Percentiles rank a stretch among this genome's conserved stretches.
phyloP scores from a whole-genome alignment of 2,888 invertebrate genomes.

The Sipha maydis region DNA sequence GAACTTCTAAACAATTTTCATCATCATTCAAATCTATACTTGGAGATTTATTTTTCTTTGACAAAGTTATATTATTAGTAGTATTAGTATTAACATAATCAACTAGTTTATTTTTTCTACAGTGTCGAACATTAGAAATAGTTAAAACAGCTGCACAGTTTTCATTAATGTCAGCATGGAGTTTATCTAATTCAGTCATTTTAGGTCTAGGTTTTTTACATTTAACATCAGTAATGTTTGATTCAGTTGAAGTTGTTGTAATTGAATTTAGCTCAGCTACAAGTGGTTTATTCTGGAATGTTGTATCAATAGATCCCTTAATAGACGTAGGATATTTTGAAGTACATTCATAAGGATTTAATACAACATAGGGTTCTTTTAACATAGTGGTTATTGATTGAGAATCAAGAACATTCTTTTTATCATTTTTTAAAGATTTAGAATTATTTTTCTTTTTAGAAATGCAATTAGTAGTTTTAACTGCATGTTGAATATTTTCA shows the following conservation, averaged over 20 bases:
- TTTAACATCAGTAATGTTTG: not conserved
- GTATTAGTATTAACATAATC: slow-evolving; percentile 22
- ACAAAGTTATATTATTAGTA: not conserved
- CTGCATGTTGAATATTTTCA: not conserved
- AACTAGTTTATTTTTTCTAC: slow-evolving; percentile 66
- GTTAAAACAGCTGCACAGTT: slow-evolving; percentile 75
- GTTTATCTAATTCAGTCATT: slow-evolving; percentile 71
- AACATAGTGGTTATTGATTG: not conserved
- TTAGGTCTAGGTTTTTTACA: slow-evolving; percentile 67
- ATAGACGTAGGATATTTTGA: not conserved
- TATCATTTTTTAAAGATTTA: too few relatives aligned
- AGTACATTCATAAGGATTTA: not conserved
- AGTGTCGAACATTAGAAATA: slow-evolving; percentile 75
- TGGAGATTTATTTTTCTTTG: not conserved
- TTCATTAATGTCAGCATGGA: slow-evolving; percentile 78
- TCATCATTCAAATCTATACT: slow-evolving; percentile 2
- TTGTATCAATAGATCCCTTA: not conserved
- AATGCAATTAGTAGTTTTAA: not conserved
- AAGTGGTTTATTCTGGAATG: not conserved
- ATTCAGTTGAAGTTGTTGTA: not conserved
- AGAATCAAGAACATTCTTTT: not conserved
- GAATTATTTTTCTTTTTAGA: not conserved
- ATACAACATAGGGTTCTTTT: not conserved
- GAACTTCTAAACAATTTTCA: not conserved
- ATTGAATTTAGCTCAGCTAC: not conserved